Base-by-base conservation (phyloP, 2,888 invertebrate genomes). In the Blera fallax region DNA sequence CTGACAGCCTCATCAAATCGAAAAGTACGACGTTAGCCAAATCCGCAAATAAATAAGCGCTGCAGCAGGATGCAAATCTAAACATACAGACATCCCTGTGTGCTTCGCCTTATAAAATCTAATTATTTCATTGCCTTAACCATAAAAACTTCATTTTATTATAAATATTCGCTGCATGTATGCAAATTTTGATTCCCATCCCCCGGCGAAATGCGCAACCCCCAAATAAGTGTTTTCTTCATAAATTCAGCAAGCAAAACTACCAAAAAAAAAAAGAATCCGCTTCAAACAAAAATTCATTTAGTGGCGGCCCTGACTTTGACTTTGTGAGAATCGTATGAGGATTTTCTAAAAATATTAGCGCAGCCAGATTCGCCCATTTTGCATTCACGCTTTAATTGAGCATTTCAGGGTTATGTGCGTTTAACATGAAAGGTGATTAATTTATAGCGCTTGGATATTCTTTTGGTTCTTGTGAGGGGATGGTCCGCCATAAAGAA, bases 361-460 rank as follows among this genome's bases (percentile, higher is more conserved):
- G 50, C 34, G 14, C 37, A 56, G 58, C 54, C 64, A 48, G 16
- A 27, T 27, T 43, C 52, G 52, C 54, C 54, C 48, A 21, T 24
- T 79, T 79, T 76, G 74, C 79, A 84, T 84, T 79, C 84, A 79
- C 74, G 79, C 79, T 84, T 84, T 79, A 84, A 84, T 79, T 79
- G 74, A 76, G 58, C 70, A 84, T 79, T 84, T 84, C 70, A 84
- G 70, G 84, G 79, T 48, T 65, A 70, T 58, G 69, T 70, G 84
- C 74, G 74, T 70, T 74, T 50, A 48, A 60, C 78, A 69, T 69
- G 83, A 84, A 84, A 84, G 78, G 78, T 79, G 79, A 84, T 84
- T 76, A 84, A 84, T 84, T 84, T 70, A 84, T 84, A 70, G 64
- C 45, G 50, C 72, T 65, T 56, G 58, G 11, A 45, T 54, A 32